Conservation (phyloP, 2,888 invertebrate genomes). For the Phrixothrix hirtus region DNA sequence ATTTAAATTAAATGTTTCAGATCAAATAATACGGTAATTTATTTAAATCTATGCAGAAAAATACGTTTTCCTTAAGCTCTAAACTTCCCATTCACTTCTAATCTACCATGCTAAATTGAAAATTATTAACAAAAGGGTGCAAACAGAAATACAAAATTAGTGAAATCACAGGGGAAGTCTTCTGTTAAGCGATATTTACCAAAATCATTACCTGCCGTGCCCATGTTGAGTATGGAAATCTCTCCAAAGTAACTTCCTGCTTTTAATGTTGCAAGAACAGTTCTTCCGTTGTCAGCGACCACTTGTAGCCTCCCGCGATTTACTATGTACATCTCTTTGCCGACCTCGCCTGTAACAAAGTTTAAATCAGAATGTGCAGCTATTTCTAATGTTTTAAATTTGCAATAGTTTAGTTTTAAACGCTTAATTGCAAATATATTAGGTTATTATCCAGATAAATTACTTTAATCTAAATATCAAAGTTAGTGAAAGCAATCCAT, state of each 20-base stretch:
- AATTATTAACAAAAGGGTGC: conserved; percentile 8
- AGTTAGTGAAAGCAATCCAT: conserved; percentile 11
- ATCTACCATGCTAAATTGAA: conserved; percentile 9
- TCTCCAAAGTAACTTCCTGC: conserved; percentile 99
- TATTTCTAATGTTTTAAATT: not conserved
- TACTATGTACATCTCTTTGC: conserved; percentile 99
- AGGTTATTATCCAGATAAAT: conserved; percentile 30
- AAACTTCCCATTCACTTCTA: not conserved
- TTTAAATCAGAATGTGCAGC: conserved; percentile 8
- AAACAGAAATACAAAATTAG: conserved; percentile 9
- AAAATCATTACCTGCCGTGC: conserved; percentile 98
- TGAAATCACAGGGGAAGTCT: conserved; percentile 26
- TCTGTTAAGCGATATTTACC: conserved; percentile 80
- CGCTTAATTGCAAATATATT: conserved; percentile 24
- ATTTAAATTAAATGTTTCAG: not conserved
- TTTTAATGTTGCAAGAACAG: conserved; percentile 94
- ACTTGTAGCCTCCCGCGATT: conserved; percentile 94
- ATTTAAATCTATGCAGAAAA: not conserved
- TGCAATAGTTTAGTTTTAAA: conserved; percentile 11
- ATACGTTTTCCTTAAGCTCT: not conserved
- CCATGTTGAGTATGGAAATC: conserved; percentile 99
- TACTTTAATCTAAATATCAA: conserved; percentile 35
- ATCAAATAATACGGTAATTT: not conserved
- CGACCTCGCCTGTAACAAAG: conserved; percentile 85
- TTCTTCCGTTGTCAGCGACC: conserved; percentile 93